Evolutionary conservation across 2,113 vertebrate genomes (phyloP), one percentile per base, ranked within the genome.

Genomic region (Aythya baeri): DNA sequence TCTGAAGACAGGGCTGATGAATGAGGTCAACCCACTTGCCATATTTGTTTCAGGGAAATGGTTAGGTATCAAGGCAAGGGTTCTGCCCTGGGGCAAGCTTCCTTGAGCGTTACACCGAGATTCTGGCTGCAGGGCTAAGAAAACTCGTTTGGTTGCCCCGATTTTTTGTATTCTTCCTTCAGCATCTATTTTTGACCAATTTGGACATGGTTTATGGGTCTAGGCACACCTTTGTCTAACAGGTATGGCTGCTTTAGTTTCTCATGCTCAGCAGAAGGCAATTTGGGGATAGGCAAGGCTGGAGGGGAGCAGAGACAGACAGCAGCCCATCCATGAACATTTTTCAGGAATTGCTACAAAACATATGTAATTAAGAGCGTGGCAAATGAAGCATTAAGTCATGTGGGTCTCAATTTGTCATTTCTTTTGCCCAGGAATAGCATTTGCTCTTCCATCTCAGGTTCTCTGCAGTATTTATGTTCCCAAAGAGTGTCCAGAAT

Each of bases 401-500:
- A 29, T 43, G 17, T 2, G 11, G n/a, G 17, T 31, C 23, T 52
- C 63, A 52, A 61, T 52, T 31, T 7, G 9, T 16, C 14, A 4
- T 59, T 68, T 59, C 31, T 88, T 26, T 44, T 18, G 44, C 10
- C 14, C 9, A 14, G 36, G 17, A 34, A 32, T 44, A 68, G 22
- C 54, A 21, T 32, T 54, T 61, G 22, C 17, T 61, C 26, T 17
- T 22, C 17, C 2, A n/a, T 1, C 38, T 12, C 65, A 17, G 8
- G 17, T 5, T 23, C 26, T 29, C 55, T 11, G 36, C 25, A 3
- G 6, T 1, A 1, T 55, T 76, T 75, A 15, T 15, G 1, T 8
- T 44, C 67, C 61, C 49, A 59, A 4, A 32, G 27, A 3, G 2
- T 7, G 4, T 2, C 38, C 2, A 3, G n/a, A 13, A 11, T 0